Evolutionary conservation across 2,888 invertebrate genomes (phyloP), one percentile per base, ranked within the genome.

Genomic region (Eulithis testata): DNA sequence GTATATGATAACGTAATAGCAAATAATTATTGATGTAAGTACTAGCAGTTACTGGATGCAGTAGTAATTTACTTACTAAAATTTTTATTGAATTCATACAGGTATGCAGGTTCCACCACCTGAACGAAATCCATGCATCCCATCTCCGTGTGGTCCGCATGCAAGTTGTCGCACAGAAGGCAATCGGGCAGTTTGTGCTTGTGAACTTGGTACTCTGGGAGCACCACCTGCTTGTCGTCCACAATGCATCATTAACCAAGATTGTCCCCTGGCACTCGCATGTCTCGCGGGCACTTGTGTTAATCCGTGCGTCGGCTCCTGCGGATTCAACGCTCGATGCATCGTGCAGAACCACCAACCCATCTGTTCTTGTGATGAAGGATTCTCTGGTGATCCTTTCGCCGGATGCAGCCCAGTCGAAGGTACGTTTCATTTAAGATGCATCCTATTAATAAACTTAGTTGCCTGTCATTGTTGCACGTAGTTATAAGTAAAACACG

Each of bases 371-470:
- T 97, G 97, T 78, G 92, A 95, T 61, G 93, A 94, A 52, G 96
- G 95, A n/a, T 96, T 94, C 79, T 95, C 96, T 77, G 97, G 97
- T 36, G 96, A 97, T 93, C 96, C 97, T 31, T 96, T 96, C 81
- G 94, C 95, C 50, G 96, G 96, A 62, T 97, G 97, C 79, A 95
- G 93, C 78, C 94, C 91, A 55, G 85, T 90, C 44, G 90, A 94
- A 91, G 90, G 95, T 95, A 93, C 89, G 94, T 79, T 64, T 65
- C 45, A 11, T 63, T 44, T 49, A 43, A 49, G 31, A 8, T 9
- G 9, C 21, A 49, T 8, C 21, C 49, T 21, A 21, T 21, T 49
- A 9, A 21, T 21, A 49, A 9, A 49, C 49, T 49, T 21, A 21
- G 49, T 49, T 21, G 49, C 49, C 21, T 52, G 57, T 27, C 50